A percentile compares a stretch with the other conserved stretches of the same genome.
Evolutionary conservation across 23 tunicate species (phyloP).

Genomic region (Phallusia fumigata): DNA sequence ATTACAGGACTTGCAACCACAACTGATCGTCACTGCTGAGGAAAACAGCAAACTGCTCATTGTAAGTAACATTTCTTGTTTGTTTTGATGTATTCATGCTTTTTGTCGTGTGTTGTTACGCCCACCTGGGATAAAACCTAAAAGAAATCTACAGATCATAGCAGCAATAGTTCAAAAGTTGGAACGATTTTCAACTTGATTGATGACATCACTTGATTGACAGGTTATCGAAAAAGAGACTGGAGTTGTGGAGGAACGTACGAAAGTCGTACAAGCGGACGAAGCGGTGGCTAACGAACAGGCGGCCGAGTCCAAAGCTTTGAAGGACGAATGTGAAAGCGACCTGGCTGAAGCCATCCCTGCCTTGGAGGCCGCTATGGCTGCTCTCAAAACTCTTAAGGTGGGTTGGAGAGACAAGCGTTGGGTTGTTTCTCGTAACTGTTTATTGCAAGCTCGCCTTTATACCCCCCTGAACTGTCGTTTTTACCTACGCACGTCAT

Average conservation of each 20-base stretch:
- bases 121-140: too few species aligned
- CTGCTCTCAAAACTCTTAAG: constrained; percentile 89
- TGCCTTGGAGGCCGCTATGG: constrained; percentile 91
- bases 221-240: constrained; percentile 93
- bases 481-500: too few species aligned
- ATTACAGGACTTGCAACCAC: constrained; percentile 94
- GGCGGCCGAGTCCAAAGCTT: constrained; percentile 73
- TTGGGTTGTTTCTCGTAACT: background rate
- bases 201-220: background rate
- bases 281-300: constrained; percentile 93
- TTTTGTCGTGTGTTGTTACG: too few species aligned
- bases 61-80: constrained; percentile 38
- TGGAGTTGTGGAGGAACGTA: constrained; percentile 77
- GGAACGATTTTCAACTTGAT: too few species aligned
- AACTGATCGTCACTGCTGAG: constrained; percentile 81
- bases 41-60: constrained; percentile 85
- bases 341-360: constrained; percentile 98
- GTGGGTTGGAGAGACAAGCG: background rate
- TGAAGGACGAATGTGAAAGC: constrained; percentile 94
- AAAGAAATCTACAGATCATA: too few species aligned
- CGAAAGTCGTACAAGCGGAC: constrained; percentile 82
- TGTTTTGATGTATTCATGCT: too few species aligned
- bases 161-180: too few species aligned
- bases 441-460: too few species aligned
- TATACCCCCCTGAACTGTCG: too few species aligned